Percentiles rank a stretch among this genome's conserved stretches.
phyloP scores from a whole-genome alignment of 2,888 invertebrate genomes.

The Limenitis camilla region DNA sequence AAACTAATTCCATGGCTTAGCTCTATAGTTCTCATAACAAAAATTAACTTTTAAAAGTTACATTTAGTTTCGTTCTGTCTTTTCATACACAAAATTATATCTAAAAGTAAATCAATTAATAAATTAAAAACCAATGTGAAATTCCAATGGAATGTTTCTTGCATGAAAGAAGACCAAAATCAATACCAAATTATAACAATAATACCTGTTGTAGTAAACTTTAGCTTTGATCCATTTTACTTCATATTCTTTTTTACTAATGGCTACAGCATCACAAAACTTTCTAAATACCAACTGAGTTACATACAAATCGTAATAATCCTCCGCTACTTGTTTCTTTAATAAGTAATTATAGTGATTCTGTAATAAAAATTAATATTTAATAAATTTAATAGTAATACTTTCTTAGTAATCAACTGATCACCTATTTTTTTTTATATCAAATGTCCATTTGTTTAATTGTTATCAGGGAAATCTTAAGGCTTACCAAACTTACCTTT shows the following conservation, averaged over 20 bases:
- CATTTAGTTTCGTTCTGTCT: background rate
- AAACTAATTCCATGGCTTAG: too few relatives aligned
- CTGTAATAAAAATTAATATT: slow-evolving; percentile 37
- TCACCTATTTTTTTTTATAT: background rate
- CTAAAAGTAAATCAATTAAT: too few relatives aligned
- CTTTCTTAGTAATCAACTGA: too few relatives aligned
- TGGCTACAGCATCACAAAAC: slow-evolving; percentile 61
- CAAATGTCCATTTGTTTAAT: background rate
- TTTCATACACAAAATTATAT: background rate
- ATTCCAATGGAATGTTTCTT: too few relatives aligned
- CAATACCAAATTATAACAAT: background rate
- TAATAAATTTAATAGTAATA: background rate
- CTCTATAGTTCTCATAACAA: too few relatives aligned
- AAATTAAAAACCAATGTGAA: too few relatives aligned
- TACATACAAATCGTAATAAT: slow-evolving; percentile 80
- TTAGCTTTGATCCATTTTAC: slow-evolving; percentile 61
- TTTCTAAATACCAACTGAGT: slow-evolving; percentile 65
- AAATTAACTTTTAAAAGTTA: too few relatives aligned
- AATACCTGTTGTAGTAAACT: slow-evolving; percentile 67
- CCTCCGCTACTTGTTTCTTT: slow-evolving; percentile 81
- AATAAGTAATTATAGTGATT: slow-evolving; percentile 56
- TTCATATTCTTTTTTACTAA: slow-evolving; percentile 61
- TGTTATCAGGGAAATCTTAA: background rate
- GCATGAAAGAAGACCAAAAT: background rate
- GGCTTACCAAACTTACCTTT: slow-evolving; percentile 39